These are phyloP conservation scores for Dolichallabes microphthalmus DNA, from an alignment of 2,113 vertebrate genomes.

Conservation along the genomic window DNA sequence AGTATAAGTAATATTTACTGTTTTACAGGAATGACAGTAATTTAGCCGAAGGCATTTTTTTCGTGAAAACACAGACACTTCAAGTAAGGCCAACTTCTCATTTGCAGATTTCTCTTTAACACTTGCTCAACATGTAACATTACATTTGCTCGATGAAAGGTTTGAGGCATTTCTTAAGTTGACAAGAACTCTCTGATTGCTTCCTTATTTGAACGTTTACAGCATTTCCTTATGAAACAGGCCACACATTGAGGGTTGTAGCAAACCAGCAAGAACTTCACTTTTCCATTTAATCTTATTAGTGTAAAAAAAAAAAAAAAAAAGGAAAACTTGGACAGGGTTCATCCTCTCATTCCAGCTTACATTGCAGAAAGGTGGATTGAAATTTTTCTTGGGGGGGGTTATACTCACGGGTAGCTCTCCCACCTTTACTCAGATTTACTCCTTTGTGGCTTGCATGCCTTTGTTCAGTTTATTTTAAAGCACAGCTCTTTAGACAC, in stretches of 20 bases:
- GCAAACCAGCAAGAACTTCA: background rate
- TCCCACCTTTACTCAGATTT: background rate
- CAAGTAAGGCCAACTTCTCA: background rate
- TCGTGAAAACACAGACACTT: background rate
- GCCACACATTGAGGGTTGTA: constrained; percentile 19
- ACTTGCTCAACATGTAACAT: background rate
- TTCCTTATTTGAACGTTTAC: background rate
- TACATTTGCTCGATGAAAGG: background rate
- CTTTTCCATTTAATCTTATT: constrained; percentile 35
- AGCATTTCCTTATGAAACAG: constrained; percentile 3
- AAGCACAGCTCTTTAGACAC: background rate
- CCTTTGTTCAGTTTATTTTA: constrained; percentile 5
- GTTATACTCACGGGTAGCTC: background rate
- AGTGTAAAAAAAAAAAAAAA: background rate
- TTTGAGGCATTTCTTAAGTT: background rate
- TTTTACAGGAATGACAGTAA: background rate
- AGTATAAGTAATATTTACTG: background rate
- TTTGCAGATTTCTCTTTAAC: background rate
- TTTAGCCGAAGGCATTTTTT: background rate
- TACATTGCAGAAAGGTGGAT: background rate
- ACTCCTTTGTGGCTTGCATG: background rate
- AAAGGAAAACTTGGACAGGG: background rate
- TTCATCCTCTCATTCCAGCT: background rate
- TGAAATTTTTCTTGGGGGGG: background rate
- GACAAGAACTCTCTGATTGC: constrained; percentile 11